Conservation (phyloP, 2,797 vertebrate genomes). For the Halcyon smyrnensis region DNA sequence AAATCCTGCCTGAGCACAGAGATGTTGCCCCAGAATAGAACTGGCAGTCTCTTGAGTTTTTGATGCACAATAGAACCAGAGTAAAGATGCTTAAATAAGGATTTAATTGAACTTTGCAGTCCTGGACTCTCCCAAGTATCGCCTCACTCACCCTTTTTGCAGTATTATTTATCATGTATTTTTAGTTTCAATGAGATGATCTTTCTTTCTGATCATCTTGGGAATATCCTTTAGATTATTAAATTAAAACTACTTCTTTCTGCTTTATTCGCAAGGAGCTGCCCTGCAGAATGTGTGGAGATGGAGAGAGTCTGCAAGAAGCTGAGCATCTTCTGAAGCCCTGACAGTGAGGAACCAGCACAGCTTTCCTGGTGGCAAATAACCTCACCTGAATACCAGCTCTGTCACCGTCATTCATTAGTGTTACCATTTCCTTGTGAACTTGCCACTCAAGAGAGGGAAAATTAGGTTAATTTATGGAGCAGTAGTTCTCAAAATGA, state of each 20-base stretch:
- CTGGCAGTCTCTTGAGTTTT: background rate
- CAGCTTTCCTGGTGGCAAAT: background rate
- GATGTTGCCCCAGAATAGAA: background rate
- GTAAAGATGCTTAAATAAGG: background rate
- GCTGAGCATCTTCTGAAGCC: background rate
- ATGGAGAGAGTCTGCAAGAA: background rate
- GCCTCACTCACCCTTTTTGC: background rate
- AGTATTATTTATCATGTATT: background rate
- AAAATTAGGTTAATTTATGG: background rate
- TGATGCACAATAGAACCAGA: background rate
- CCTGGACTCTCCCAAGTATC: background rate
- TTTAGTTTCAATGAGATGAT: background rate
- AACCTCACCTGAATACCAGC: fast-evolving
- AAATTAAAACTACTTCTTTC: background rate
- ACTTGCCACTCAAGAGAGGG: background rate
- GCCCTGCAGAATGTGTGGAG: background rate
- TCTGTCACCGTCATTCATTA: background rate
- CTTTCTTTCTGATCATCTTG: background rate
- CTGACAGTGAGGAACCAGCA: background rate
- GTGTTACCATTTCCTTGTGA: fast-evolving
- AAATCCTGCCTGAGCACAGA: background rate
- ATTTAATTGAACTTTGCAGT: background rate
- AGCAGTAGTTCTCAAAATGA: background rate
- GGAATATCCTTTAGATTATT: background rate
- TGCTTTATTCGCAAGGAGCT: background rate